These are phyloP conservation scores for Oscheius sp. DNA, from an alignment of 2,888 invertebrate genomes.

Conservation along the genomic window DNA sequence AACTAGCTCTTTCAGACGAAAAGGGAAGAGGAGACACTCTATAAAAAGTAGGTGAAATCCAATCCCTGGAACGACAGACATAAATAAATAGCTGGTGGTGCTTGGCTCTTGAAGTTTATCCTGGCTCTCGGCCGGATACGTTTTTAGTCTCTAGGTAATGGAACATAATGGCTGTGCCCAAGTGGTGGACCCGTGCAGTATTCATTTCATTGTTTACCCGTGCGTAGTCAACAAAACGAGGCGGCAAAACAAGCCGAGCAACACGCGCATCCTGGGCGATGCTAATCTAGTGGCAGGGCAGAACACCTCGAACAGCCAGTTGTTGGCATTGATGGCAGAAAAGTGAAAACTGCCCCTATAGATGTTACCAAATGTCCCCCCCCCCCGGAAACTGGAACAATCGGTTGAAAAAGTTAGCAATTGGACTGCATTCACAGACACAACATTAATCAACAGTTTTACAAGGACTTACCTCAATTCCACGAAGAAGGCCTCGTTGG, in stretches of 20 bases:
- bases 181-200: conserved; percentile 25
- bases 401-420: neutral
- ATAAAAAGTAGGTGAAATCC: too few relatives aligned
- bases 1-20: neutral
- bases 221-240: conserved; percentile 30
- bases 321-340: conserved; percentile 8
- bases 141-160: conserved; percentile 15
- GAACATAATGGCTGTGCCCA: conserved; percentile 27
- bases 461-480: conserved; percentile 1
- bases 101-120: neutral
- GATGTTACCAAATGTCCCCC: conserved; percentile 8
- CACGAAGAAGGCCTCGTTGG: neutral
- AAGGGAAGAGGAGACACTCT: too few relatives aligned
- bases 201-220: conserved; percentile 31
- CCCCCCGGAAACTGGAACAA: conserved; percentile 5
- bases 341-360: conserved; percentile 25
- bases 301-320: conserved; percentile 14
- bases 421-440: neutral
- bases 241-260: conserved; percentile 32
- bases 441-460: conserved; percentile 8
- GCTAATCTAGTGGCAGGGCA: conserved; percentile 28
- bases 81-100: neutral
- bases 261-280: conserved; percentile 24
- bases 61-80: neutral
- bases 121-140: conserved; percentile 3